Evolutionary conservation across 2,888 invertebrate species (phyloP).

Genomic region (Chymomyza fuscimana): DNA sequence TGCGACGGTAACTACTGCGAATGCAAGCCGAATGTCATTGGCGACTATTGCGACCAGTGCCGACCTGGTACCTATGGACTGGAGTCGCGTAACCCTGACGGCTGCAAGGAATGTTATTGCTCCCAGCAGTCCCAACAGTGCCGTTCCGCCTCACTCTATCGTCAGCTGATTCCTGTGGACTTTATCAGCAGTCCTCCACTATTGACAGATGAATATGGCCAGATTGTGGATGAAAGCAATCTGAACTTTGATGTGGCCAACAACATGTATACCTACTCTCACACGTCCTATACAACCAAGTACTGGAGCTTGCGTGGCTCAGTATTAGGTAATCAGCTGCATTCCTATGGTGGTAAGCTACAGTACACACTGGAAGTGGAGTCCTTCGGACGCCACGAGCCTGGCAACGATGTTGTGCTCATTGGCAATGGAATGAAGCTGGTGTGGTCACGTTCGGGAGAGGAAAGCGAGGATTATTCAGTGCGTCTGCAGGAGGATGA

Average conservation of each 20-base stretch:
- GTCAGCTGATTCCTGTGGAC: slow-evolving; percentile 85
- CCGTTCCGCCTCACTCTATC: slow-evolving; percentile 80
- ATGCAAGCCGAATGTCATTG: slow-evolving; percentile 90
- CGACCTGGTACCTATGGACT: slow-evolving; percentile 89
- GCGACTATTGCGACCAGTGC: slow-evolving; percentile 88
- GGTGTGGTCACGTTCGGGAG: slow-evolving; percentile 82
- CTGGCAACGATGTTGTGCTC: slow-evolving; percentile 91
- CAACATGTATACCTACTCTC: slow-evolving; percentile 84
- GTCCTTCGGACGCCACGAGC: slow-evolving; percentile 81
- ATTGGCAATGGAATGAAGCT: slow-evolving; percentile 88
- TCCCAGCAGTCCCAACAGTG: slow-evolving; percentile 90
- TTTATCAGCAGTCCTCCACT: slow-evolving; percentile 83
- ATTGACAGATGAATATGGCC: slow-evolving; percentile 82
- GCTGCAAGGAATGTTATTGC: slow-evolving; percentile 94
- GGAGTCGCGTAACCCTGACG: slow-evolving; percentile 84
- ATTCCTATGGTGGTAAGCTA: slow-evolving; percentile 92
- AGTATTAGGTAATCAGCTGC: slow-evolving; percentile 87
- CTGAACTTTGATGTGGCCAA: slow-evolving; percentile 81
- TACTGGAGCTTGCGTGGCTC: slow-evolving; percentile 89
- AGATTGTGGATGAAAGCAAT: slow-evolving; percentile 56
- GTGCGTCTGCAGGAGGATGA: slow-evolving; percentile 84
- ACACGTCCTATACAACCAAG: slow-evolving; percentile 80
- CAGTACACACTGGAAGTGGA: slow-evolving; percentile 87
- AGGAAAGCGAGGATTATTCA: slow-evolving; percentile 73
- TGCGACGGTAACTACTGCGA: slow-evolving; percentile 77